Conservation (phyloP, 2,888 invertebrate species). For the Chymomyza procnemis region DNA sequence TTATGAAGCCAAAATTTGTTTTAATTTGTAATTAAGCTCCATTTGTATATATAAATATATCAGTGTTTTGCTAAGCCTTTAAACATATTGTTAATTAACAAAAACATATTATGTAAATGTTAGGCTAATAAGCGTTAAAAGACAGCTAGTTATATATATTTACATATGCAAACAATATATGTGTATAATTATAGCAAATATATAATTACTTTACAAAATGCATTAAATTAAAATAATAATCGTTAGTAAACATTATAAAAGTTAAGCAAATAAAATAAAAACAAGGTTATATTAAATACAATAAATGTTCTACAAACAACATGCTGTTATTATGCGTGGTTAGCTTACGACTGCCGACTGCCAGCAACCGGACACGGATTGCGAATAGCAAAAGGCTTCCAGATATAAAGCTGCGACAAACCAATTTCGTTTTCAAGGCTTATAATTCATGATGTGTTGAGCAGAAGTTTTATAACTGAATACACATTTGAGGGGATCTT, state of each 20-base stretch:
- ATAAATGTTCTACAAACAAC: constrained; percentile 37
- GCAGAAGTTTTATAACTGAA: too few species aligned
- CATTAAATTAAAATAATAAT: constrained; percentile 35
- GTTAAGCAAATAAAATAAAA: constrained; percentile 18
- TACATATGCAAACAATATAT: neutral
- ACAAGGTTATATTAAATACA: constrained; percentile 36
- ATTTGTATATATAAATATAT: constrained; percentile 52
- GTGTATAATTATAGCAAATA: constrained; percentile 18
- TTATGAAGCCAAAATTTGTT: constrained; percentile 12
- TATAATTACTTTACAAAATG: constrained; percentile 30
- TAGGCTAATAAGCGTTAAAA: constrained; percentile 36
- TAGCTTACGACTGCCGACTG: too few species aligned
- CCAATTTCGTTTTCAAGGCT: too few species aligned
- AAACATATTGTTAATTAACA: constrained; percentile 12
- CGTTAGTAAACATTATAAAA: constrained; percentile 19
- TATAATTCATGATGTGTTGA: too few species aligned
- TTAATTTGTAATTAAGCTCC: constrained; percentile 3
- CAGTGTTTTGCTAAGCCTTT: neutral
- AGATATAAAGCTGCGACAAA: too few species aligned
- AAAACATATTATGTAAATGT: constrained; percentile 44
- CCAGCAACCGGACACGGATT: too few species aligned
- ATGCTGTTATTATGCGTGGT: neutral
- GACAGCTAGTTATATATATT: constrained; percentile 21
- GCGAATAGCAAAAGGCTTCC: too few species aligned
- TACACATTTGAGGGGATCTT: too few species aligned